These are phyloP conservation scores for Zaprionus kolodkinae DNA, from an alignment of 1,140 invertebrate species.

Conservation along the genomic window DNA sequence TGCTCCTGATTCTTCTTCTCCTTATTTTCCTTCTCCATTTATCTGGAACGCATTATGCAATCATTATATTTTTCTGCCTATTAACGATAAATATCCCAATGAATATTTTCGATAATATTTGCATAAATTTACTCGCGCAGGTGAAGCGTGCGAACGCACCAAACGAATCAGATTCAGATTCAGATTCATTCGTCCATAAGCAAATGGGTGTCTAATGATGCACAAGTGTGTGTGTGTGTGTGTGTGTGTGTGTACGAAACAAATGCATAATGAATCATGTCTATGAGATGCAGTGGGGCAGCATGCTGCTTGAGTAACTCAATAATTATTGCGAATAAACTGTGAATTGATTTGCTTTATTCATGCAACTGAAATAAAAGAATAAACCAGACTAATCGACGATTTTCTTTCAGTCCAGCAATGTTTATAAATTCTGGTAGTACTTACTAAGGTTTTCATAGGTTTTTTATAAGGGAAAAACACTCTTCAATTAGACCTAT, in stretches of 20 bases:
- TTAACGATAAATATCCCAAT: constrained; percentile 65
- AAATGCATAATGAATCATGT: neutral
- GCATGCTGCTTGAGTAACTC: neutral
- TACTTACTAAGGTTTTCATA: too few relatives aligned
- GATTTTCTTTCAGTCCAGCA: too few relatives aligned
- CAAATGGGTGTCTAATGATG: constrained; percentile 33
- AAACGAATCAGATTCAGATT: constrained; percentile 8
- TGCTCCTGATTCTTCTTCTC: too few relatives aligned
- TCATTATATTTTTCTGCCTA: constrained; percentile 76
- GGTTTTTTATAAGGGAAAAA: too few relatives aligned
- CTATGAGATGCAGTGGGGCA: neutral
- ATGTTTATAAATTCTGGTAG: too few relatives aligned
- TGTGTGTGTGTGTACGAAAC: neutral
- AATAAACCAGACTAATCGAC: neutral
- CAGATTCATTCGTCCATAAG: constrained; percentile 31
- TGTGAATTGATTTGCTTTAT: neutral
- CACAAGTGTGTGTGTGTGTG: constrained; percentile 14
- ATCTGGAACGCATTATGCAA: constrained; percentile 55
- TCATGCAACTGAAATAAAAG: neutral
- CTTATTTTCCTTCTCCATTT: neutral
- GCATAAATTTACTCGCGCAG: constrained; percentile 59
- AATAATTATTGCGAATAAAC: neutral
- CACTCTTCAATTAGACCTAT: too few relatives aligned
- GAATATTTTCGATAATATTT: constrained; percentile 28
- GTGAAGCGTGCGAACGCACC: constrained; percentile 53